Conservation (phyloP, 2,888 invertebrate genomes). For the Drosophila nigritarsus region DNA sequence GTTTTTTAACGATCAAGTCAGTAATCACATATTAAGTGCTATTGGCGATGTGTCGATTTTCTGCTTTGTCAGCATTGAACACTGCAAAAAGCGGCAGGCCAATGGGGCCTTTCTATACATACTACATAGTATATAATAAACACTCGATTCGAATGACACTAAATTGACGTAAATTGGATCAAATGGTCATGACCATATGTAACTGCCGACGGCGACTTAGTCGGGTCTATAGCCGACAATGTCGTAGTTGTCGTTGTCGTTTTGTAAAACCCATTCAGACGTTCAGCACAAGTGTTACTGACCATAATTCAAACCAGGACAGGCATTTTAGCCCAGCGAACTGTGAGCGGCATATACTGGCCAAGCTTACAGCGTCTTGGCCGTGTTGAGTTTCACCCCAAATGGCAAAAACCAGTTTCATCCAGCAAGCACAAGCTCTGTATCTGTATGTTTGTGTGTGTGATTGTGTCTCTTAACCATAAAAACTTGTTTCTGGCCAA, state of each 20-base stretch:
- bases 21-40: not conserved
- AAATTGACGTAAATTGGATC: slow-evolving; percentile 77
- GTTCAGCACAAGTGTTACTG: slow-evolving; percentile 74
- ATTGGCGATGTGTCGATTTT: slow-evolving; percentile 1
- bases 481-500: slow-evolving; percentile 64
- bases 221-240: slow-evolving; percentile 12
- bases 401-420: slow-evolving; percentile 64
- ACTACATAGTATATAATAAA: slow-evolving; percentile 61
- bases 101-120: not conserved
- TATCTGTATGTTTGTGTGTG: slow-evolving; percentile 6
- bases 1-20: not conserved
- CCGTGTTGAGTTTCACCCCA: slow-evolving; percentile 71
- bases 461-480: slow-evolving; percentile 37
- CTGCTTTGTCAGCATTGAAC: not conserved
- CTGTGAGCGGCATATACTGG: slow-evolving; percentile 53
- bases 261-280: slow-evolving; percentile 74
- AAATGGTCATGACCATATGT: slow-evolving; percentile 56
- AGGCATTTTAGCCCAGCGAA: slow-evolving; percentile 68
- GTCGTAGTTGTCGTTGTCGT: slow-evolving; percentile 30
- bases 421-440: slow-evolving; percentile 26
- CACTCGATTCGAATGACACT: slow-evolving; percentile 76
- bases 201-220: slow-evolving; percentile 65
- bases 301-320: slow-evolving; percentile 71
- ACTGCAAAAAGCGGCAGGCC: not conserved
- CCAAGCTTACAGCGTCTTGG: slow-evolving; percentile 40